A percentile compares a stretch with the other conserved stretches of the same genome.
Evolutionary conservation across 2,888 invertebrate species (phyloP).

Genomic region (Parnassius smintheus): DNA sequence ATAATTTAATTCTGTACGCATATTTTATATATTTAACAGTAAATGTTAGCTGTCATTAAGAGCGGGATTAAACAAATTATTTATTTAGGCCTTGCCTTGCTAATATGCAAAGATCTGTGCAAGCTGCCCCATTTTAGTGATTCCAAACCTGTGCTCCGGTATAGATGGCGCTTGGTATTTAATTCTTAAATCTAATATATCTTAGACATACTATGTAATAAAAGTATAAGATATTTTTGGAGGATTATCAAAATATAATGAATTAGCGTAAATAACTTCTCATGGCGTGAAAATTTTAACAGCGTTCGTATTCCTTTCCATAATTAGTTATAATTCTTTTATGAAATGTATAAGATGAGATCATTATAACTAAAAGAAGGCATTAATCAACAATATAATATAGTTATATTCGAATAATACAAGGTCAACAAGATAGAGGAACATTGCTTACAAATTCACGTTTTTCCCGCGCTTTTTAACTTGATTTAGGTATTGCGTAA

Average conservation of each 20-base stretch:
- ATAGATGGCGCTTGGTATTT: neutral
- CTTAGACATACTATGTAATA: neutral
- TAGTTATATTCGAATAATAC: conserved; percentile 56
- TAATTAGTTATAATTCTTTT: no score
- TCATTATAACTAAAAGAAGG: conserved; percentile 45
- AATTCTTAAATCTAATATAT: neutral
- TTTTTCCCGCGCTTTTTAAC: neutral
- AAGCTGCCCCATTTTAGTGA: neutral
- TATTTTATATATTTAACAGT: neutral
- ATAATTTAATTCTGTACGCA: neutral
- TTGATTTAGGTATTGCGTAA: no score
- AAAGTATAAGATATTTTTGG: neutral
- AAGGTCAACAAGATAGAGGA: conserved; percentile 52
- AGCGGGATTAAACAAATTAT: neutral
- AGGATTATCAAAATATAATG: neutral
- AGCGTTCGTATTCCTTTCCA: no score
- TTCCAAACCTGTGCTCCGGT: neutral
- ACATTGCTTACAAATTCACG: conserved; percentile 30
- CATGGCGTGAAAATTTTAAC: no score
- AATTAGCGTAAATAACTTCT: neutral
- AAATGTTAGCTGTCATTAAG: neutral
- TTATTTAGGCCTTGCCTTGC: neutral
- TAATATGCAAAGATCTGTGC: neutral
- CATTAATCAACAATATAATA: conserved; percentile 54
- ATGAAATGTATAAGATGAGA: neutral